These are phyloP conservation scores for Bombyx mori DNA, from an alignment of 1,140 invertebrate species.

Conservation along the genomic window ASM3026992v2 NC_085122.1:9488501-9489000, in stretches of 20 bases:
- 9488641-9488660: constrained; percentile 32
- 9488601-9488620: constrained; percentile 22
- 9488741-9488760: constrained; percentile 30
- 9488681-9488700: constrained; percentile 40
- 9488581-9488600: neutral
- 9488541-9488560: no score
- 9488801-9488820: constrained; percentile 20
- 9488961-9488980: no score
- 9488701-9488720: constrained; percentile 20
- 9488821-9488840: constrained; percentile 35
- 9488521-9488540: no score
- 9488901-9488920: neutral
- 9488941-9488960: neutral
- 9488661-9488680: constrained; percentile 26
- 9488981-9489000: no score
- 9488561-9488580: no score
- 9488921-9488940: neutral
- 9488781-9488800: constrained; percentile 22
- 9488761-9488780: constrained; percentile 27
- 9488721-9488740: constrained; percentile 13
- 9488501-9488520: no score
- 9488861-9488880: constrained; percentile 35
- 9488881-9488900: constrained; percentile 24
- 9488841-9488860: constrained; percentile 54
- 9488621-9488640: constrained; percentile 46